These are phyloP conservation scores for Otis tarda DNA, from an alignment of 2,113 vertebrate genomes.

Conservation along the genomic window DNA sequence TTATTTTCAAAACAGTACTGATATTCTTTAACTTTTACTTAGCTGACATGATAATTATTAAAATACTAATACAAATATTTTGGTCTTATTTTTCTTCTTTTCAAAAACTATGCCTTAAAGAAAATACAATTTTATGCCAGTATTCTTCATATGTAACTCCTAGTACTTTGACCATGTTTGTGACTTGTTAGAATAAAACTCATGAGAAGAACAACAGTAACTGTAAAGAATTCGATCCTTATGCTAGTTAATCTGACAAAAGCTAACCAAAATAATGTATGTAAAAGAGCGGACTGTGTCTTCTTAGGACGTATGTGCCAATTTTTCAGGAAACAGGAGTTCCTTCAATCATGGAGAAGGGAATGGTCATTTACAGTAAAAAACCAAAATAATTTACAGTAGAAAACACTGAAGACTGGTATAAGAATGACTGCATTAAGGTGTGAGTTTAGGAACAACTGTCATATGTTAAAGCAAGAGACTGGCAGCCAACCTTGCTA, in stretches of 20 bases:
- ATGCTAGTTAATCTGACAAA: background rate
- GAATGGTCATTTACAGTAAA: background rate
- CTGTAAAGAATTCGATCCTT: background rate
- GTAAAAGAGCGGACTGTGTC: background rate
- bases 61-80: background rate
- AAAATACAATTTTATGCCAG: background rate
- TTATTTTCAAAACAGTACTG: background rate
- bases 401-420: background rate
- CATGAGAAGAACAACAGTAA: background rate
- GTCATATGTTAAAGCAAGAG: background rate
- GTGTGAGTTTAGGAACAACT: background rate
- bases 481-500: background rate
- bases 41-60: background rate
- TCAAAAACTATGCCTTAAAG: background rate
- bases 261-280: background rate
- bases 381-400: background rate
- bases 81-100: background rate
- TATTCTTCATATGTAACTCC: background rate
- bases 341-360: background rate
- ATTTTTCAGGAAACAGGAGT: background rate
- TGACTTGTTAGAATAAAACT: background rate
- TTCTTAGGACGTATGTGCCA: background rate
- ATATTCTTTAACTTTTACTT: background rate
- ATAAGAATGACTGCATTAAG: background rate
- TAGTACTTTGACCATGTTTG: background rate